Evolutionary conservation across 2,113 vertebrate species (phyloP).

Genomic region (Emydocephalus ijimae): DNA sequence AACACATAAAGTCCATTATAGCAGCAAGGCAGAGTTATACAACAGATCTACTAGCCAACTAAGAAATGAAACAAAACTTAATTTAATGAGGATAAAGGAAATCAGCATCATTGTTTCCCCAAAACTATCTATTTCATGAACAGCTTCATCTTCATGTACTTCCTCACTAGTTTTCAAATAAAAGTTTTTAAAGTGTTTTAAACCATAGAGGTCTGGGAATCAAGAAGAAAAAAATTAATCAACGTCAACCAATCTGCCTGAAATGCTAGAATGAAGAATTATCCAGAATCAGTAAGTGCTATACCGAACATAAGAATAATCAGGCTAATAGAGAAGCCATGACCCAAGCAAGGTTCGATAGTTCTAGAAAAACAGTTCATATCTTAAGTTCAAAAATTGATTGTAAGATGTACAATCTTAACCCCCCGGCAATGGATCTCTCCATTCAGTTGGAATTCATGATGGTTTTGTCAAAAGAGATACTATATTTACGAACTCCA

Average conservation of each 20-base stretch:
- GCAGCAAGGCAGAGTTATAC: background rate
- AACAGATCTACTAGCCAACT: background rate
- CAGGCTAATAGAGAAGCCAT: background rate
- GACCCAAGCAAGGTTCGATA: background rate
- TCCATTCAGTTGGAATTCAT: background rate
- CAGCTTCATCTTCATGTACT: background rate
- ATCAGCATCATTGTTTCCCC: background rate
- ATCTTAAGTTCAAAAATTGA: background rate
- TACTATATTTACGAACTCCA: background rate
- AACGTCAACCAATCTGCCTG: background rate
- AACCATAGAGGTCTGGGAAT: background rate
- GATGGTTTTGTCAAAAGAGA: background rate
- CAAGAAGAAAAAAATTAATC: background rate
- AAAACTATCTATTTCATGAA: background rate
- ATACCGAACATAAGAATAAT: background rate
- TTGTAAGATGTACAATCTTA: background rate
- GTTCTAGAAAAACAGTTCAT: background rate
- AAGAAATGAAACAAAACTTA: background rate
- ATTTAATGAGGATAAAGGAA: background rate
- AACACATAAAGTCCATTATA: background rate
- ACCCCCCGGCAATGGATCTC: background rate
- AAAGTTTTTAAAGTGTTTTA: background rate
- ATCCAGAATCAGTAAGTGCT: background rate
- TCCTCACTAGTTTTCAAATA: background rate
- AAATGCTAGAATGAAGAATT: background rate